Evolutionary conservation across 2,888 invertebrate species (phyloP), one percentile per base, ranked within the genome.

Genomic region (Protonemura montana): DNA sequence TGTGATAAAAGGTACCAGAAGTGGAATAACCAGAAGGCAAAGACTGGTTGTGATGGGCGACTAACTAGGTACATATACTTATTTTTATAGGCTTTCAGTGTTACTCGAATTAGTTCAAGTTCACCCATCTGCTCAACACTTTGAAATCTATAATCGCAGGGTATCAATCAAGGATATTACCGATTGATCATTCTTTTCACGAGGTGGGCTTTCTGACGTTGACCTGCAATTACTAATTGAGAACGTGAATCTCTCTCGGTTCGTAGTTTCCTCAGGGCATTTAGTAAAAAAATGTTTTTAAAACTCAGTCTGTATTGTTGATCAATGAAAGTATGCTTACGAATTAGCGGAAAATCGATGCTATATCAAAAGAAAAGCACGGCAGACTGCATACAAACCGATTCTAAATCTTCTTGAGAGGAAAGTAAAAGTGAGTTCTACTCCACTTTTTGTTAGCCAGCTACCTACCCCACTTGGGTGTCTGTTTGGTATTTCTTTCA

Each of bases 141-240:
- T 59, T 59, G 59, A 59, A 59, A 59, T 59, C 59, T 59, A 59
- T 59, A 59, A 59, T 59, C 59, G 59, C 59, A 59, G 59, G 59
- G 59, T 59, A 59, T 59, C 59, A 59, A 21, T 59, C 59, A 21
- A 59, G 21, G 13, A 59, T 21, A 59, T 59, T 59, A 59, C 59
- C 59, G 21, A 59, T 59, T 1, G 59, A 59, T 16, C 59, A 13
- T 21, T 59, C 59, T 59, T 59, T 59, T 59, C 21, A 59, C 59
- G 59, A 59, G 59, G 59, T 59, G 59, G 59, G 59, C 59, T 59
- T 59, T 10, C 13, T 21, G 7, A 3, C 59, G 10, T 3, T 59
- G 59, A 21, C 59, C 59, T 59, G 59, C 59, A 59, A 59, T 59
- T 59, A 59, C 59, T 59, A 59, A 59, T 59, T 59, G 59, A 59